phyloP scores from a whole-genome alignment of 2,888 invertebrate species.

The Xanthia icteritia region DNA sequence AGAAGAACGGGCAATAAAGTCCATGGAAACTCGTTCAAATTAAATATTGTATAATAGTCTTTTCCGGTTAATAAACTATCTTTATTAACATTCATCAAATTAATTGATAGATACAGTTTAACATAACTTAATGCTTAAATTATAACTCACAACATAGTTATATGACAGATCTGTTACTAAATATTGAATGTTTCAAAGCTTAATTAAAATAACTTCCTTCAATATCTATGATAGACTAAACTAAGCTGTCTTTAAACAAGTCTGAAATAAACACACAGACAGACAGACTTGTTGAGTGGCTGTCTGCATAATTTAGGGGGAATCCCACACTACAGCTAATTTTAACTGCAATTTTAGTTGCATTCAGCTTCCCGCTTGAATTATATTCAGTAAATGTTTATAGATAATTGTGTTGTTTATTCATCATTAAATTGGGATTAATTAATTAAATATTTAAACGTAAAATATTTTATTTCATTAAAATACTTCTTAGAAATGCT shows the following conservation, averaged over 20 bases:
- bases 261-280: slow-evolving; percentile 41
- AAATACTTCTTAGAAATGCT: neutral
- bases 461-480: neutral
- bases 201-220: slow-evolving; percentile 32
- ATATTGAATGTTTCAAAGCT: slow-evolving; percentile 22
- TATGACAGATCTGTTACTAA: slow-evolving; percentile 8
- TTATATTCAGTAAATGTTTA: neutral
- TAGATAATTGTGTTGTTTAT: neutral
- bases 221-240: slow-evolving; percentile 54
- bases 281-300: slow-evolving; percentile 34
- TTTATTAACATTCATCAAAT: slow-evolving; percentile 4
- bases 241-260: slow-evolving; percentile 21
- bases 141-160: neutral
- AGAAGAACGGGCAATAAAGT: neutral
- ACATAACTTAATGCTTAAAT: neutral
- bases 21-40: neutral
- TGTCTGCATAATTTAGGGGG: slow-evolving; percentile 42
- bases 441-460: neutral
- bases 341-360: slow-evolving; percentile 6
- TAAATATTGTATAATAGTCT: neutral
- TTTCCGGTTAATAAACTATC: neutral
- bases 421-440: too few relatives aligned
- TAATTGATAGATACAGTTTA: slow-evolving; percentile 19
- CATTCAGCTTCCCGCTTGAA: neutral
- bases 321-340: slow-evolving; percentile 30